These are phyloP conservation scores for Pyrrhosoma nymphula DNA, from an alignment of 2,888 invertebrate genomes.

Conservation along the genomic window DNA sequence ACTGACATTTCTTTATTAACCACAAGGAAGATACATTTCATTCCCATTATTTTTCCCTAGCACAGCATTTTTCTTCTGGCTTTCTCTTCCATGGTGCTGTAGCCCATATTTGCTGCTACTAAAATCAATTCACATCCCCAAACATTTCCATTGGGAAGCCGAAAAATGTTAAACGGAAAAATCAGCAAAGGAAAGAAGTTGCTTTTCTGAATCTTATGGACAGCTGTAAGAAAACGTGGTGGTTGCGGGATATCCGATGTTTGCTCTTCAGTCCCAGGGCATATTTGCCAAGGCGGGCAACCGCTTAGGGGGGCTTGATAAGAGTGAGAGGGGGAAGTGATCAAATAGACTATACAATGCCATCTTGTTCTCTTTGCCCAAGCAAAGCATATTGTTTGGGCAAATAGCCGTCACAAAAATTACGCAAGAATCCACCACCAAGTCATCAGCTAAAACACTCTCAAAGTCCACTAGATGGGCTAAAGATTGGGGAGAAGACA, in stretches of 20 bases:
- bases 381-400: conserved; percentile 24
- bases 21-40: no score
- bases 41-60: no score
- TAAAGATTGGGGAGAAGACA: neutral
- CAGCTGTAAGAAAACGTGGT: conserved; percentile 24
- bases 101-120: no score
- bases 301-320: conserved; percentile 42
- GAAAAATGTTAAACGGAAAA: no score
- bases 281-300: conserved; percentile 32
- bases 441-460: neutral
- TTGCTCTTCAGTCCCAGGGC: conserved; percentile 26
- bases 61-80: no score
- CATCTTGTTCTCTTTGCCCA: conserved; percentile 26
- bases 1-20: no score
- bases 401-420: conserved; percentile 34
- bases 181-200: neutral
- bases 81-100: no score
- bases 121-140: no score
- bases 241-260: conserved; percentile 28
- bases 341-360: conserved; percentile 25
- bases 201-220: conserved; percentile 5
- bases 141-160: no score
- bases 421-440: conserved; percentile 37
- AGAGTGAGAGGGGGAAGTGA: neutral
- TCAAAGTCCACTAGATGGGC: neutral